Base-by-base conservation (phyloP, 1,140 invertebrate species). In the Panagrolaimus sp. region DNA sequence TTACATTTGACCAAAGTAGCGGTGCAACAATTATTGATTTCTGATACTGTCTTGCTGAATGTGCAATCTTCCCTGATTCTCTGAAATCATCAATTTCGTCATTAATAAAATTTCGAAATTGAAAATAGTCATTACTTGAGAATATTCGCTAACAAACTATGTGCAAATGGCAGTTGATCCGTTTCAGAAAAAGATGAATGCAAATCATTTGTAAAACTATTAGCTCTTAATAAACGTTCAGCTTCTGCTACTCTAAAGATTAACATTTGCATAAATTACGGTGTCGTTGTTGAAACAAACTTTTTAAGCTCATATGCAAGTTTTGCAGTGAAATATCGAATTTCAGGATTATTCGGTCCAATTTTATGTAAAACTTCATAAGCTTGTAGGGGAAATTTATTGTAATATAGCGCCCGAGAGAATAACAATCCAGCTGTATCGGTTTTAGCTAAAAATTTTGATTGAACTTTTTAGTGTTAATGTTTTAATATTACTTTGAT, bases 241-340 rank as follows among this genome's bases (percentile, higher is more conserved):
- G 20, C 51, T 57, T 57, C 51, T 8, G n/a, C 9, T 20, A 11
- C 11, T 13, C 51, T 57, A 20, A 57, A 57, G 27, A 57, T n/a
- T 20, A 25, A 57, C 11, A 57, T 5, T 23, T 57, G 20, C 31
- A 38, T 38, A 38, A n/a, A n/a, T n/a, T 38, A 4, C 2, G 31
- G 1, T n/a, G 13, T n/a, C 4, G 4, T 57, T 11, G 27, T 27
- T 25, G 27, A 57, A 20, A 57, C 11, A 11, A 20, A 57, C 51
- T 57, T 20, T 57, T 57, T 57, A 20, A 27, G 9, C n/a, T 57
- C 51, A 57, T 20, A 57, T 57, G 51, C 51, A 11, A 57, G 11
- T 27, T 16, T 57, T 57, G 14, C 51, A 20, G 27, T 11, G 9
- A 57, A 23, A 57, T 57, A 57, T 11, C 51, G 51, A 20, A 57